Conservation (phyloP, 2,888 invertebrate species). For the Dasypolia templi region DNA sequence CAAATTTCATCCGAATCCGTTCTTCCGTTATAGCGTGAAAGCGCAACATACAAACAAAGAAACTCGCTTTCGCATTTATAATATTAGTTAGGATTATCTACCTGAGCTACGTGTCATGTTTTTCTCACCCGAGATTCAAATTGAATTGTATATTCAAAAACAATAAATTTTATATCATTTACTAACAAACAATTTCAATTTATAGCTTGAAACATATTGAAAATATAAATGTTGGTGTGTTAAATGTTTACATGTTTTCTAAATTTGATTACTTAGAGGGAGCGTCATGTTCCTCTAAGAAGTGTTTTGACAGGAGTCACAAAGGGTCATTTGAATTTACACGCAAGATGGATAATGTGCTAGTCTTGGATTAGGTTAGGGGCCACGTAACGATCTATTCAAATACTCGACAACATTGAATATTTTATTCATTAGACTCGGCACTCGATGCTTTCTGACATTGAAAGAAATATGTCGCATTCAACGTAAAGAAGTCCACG, state of each 20-base stretch:
- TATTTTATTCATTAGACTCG: conserved; percentile 78
- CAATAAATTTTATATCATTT: conserved; percentile 15
- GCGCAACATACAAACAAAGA: no score
- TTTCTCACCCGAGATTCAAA: conserved; percentile 25
- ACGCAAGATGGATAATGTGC: conserved; percentile 72
- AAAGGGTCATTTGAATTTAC: conserved; percentile 79
- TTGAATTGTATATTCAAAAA: conserved; percentile 7
- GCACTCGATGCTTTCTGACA: conserved; percentile 68
- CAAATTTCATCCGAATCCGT: no score
- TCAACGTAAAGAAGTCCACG: conserved; percentile 68
- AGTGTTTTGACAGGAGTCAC: conserved; percentile 70
- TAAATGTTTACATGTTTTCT: conserved; percentile 52
- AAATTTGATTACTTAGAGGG: conserved; percentile 49
- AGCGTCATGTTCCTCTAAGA: conserved; percentile 50
- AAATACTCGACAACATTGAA: conserved; percentile 76
- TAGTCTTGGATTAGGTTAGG: conserved; percentile 66
- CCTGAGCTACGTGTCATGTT: conserved; percentile 7
- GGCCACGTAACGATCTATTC: conserved; percentile 83
- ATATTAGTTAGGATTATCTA: no score
- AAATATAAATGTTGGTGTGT: conserved; percentile 40
- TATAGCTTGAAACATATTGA: conserved; percentile 23
- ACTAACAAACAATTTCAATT: conserved; percentile 43
- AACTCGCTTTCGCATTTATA: no score
- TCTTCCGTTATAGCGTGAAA: no score
- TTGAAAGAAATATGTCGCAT: conserved; percentile 67